These are phyloP conservation scores for Tragelaphus buxtoni DNA, from an alignment of 2,113 vertebrate species.

Conservation along the genomic window DNA sequence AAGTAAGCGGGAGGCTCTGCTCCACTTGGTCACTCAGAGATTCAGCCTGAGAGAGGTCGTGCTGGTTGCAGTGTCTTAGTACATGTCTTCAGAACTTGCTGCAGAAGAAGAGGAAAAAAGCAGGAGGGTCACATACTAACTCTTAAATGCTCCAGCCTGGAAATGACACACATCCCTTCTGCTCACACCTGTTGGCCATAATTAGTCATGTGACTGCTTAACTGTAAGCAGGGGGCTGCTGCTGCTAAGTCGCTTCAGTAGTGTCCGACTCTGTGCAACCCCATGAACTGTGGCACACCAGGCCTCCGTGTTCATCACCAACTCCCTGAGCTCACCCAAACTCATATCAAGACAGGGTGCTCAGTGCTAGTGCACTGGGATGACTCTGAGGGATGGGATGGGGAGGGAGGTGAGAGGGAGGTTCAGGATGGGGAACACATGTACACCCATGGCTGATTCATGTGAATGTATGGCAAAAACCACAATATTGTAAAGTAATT, in stretches of 20 bases:
- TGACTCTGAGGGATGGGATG: background rate
- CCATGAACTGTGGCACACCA: accelerated
- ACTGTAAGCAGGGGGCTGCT: background rate
- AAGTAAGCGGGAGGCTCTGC: background rate
- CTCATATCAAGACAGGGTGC: background rate
- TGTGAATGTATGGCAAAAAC: background rate
- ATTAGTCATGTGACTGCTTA: background rate
- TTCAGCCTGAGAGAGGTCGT: background rate
- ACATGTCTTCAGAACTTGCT: background rate
- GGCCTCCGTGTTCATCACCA: background rate
- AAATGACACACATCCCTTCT: background rate
- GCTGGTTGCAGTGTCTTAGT: background rate
- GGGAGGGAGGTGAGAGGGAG: background rate
- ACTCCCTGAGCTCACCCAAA: background rate
- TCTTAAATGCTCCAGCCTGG: background rate
- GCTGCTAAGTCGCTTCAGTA: background rate
- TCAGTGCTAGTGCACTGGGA: background rate
- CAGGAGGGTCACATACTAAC: background rate
- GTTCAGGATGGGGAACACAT: background rate
- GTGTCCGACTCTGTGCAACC: accelerated
- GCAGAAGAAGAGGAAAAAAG: background rate
- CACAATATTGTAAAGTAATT: background rate
- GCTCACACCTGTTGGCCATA: background rate
- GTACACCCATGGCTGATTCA: background rate
- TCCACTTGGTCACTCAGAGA: background rate